Percentiles rank a stretch among this genome's conserved stretches.
phyloP scores from a whole-genome alignment of 2,888 invertebrate genomes.

The Acanthosepion esculentum region DNA sequence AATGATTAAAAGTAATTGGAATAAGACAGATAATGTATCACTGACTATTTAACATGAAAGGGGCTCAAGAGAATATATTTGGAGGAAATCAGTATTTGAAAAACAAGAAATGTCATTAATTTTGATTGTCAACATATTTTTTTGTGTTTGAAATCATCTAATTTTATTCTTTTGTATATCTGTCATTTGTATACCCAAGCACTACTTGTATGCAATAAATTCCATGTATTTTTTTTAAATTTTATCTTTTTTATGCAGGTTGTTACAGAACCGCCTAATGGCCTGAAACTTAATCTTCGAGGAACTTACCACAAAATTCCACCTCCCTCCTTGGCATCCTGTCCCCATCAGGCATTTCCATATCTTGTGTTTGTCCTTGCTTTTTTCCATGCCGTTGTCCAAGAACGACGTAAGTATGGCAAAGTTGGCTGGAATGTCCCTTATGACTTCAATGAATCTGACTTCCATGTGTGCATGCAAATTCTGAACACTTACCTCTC shows the following conservation, averaged over 20 bases:
- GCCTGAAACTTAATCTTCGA: slow-evolving; percentile 88
- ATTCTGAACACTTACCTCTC: slow-evolving; percentile 89
- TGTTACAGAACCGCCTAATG: slow-evolving; percentile 94
- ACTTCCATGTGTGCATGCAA: slow-evolving; percentile 90
- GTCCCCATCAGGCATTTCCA: slow-evolving; percentile 85
- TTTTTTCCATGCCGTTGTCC: slow-evolving; percentile 93
- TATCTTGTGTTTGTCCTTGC: slow-evolving; percentile 89
- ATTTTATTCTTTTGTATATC: no score
- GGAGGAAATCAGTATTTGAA: no score
- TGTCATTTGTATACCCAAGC: no score
- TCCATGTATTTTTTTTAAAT: neutral
- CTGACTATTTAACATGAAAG: no score
- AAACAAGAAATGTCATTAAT: no score
- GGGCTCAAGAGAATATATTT: no score
- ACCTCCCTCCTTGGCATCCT: slow-evolving; percentile 83
- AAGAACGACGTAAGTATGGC: slow-evolving; percentile 93
- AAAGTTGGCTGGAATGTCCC: slow-evolving; percentile 96
- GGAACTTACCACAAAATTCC: slow-evolving; percentile 92
- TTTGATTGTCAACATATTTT: no score
- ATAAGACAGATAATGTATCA: no score
- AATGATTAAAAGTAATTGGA: no score
- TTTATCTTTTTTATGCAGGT: slow-evolving; percentile 78
- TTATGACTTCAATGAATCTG: slow-evolving; percentile 93
- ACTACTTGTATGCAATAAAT: neutral
- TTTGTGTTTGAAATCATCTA: no score